A percentile compares a stretch with the other conserved stretches of the same genome.
phyloP scores from a whole-genome alignment of 2,113 vertebrate genomes.

The Eubucco bourcierii region DNA sequence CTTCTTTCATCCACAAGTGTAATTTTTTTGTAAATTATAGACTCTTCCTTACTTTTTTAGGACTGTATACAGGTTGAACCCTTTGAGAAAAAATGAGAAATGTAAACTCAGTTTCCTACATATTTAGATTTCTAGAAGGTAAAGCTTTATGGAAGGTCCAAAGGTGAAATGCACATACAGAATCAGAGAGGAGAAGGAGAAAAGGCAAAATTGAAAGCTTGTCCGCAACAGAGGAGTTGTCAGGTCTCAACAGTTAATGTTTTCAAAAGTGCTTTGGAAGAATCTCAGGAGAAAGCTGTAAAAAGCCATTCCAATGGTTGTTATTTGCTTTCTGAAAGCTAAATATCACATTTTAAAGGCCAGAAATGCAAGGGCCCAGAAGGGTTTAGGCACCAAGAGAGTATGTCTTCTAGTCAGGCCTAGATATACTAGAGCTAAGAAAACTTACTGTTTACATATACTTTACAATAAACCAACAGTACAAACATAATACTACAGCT shows the following conservation, averaged over 20 bases:
- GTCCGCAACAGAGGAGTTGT: neutral
- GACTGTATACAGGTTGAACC: neutral
- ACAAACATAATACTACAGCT: neutral
- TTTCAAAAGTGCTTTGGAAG: constrained; percentile 39
- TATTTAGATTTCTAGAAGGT: neutral
- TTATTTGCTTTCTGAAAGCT: constrained; percentile 63
- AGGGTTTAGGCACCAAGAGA: neutral
- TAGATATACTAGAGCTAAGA: neutral
- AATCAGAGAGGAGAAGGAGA: neutral
- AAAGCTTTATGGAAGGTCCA: neutral
- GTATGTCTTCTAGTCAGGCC: neutral
- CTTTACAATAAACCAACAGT: constrained; percentile 42
- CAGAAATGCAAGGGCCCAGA: neutral
- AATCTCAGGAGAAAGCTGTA: constrained; percentile 17
- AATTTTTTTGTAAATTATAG: neutral
- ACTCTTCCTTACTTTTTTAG: neutral
- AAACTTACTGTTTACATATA: constrained; percentile 29
- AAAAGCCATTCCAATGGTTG: neutral
- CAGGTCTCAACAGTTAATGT: constrained; percentile 33
- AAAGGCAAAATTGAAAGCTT: neutral
- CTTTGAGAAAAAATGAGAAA: neutral
- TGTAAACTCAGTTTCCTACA: neutral
- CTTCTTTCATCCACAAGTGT: neutral
- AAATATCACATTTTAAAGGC: constrained; percentile 61
- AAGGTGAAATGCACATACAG: neutral